Evolutionary conservation across 1,140 invertebrate species (phyloP), one percentile per base, ranked within the genome.

Genomic region (Bombus waltoni): DNA sequence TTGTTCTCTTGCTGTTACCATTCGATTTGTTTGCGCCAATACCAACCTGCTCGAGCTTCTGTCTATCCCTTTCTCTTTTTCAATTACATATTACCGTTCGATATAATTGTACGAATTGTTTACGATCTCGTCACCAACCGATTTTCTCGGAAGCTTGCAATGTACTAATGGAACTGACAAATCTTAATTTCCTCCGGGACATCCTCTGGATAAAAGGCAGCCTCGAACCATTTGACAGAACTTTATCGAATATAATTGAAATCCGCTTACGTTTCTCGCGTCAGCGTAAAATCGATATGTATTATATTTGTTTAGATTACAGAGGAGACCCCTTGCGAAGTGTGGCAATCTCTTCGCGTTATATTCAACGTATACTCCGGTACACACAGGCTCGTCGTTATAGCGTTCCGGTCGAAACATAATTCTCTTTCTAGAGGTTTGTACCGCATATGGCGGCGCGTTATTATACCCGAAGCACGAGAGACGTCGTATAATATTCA

Each of bases 21-120:
- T 73, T 81, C 81, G 73, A 87, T 84, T 84, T 78, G 81, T 83
- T 85, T 62, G 59, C 70, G n/a, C 86, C 81, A 66, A 81, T 83
- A 70, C 40, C 72, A 74, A 71, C 65, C 44, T 42, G 65, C 80
- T 40, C 53, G 53, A 71, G 53, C 74, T 74, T 73, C 3, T n/a
- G 25, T 62, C 83, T 38, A 68, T 82, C 70, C 35, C 40, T 22
- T 32, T 76, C 25, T 68, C 28, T 32, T 82, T 81, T 85, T 81
- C 78, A 81, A 85, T 81, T 62, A 57, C 59, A 65, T n/a, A 8
- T 57, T 42, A 40, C 70, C 28, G 42, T 35, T 0, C 42, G 42
- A 73, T 59, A 35, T 42, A 74, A 53, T 72, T n/a, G 15, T 15
- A 8, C 3, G 4, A 10, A 85, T 73, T 72, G 68, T 85, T 35